Evolutionary conservation across 1,140 invertebrate species (phyloP).

Genomic region (Phortica variegata): DNA sequence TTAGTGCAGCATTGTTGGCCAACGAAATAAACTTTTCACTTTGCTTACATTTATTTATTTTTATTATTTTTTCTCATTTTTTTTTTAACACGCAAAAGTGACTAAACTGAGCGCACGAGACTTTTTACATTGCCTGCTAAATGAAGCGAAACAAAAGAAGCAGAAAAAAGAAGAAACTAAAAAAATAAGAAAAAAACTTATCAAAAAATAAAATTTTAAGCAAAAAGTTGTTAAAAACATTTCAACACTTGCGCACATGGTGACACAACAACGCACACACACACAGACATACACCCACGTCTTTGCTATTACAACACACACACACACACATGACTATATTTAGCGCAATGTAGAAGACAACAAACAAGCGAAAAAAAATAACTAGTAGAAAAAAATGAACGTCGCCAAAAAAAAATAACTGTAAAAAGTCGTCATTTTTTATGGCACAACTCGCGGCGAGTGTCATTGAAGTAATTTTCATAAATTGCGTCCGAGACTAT

Average conservation of each 20-base stretch:
- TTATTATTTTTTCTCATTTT: slow-evolving; percentile 16
- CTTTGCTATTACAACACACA: background rate
- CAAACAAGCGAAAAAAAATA: too few relatives aligned
- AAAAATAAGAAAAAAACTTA: slow-evolving; percentile 23
- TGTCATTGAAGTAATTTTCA: slow-evolving; percentile 42
- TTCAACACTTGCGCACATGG: slow-evolving; percentile 49
- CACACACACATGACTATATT: slow-evolving; percentile 19
- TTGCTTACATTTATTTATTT: slow-evolving; percentile 18
- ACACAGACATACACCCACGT: background rate
- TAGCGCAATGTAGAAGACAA: slow-evolving; percentile 20
- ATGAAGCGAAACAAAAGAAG: slow-evolving; percentile 37
- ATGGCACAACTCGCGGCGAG: slow-evolving; percentile 14
- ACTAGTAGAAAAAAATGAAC: too few relatives aligned
- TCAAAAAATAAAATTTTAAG: slow-evolving; percentile 14
- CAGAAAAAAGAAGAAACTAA: slow-evolving; percentile 27
- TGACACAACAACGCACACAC: slow-evolving; percentile 33
- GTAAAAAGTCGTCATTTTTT: slow-evolving; percentile 34
- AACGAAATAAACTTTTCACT: slow-evolving; percentile 38
- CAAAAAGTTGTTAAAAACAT: slow-evolving; percentile 34
- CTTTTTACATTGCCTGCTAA: slow-evolving; percentile 46
- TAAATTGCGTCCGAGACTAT: slow-evolving; percentile 47
- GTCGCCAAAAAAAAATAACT: too few relatives aligned
- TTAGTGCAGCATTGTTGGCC: slow-evolving; percentile 34
- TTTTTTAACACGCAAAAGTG: slow-evolving; percentile 30
- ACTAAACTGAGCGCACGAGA: too few relatives aligned